These are phyloP conservation scores for Cheumatopsyche charites DNA, from an alignment of 1,140 invertebrate genomes.

Conservation along the genomic window DNA sequence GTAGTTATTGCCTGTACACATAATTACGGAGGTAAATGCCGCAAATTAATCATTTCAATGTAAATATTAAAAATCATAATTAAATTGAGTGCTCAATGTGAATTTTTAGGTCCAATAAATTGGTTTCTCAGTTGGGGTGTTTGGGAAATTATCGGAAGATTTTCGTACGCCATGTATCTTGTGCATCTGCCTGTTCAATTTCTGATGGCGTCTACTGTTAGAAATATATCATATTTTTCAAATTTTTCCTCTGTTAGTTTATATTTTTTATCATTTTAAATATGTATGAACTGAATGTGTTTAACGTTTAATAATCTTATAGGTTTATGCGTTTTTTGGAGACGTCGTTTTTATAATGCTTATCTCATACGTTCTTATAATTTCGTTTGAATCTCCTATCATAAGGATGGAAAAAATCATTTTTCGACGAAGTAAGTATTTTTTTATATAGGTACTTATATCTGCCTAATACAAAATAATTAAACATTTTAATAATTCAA, in stretches of 20 bases:
- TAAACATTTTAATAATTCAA: no score
- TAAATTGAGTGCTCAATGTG: not conserved
- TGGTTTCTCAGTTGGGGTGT: conserved; percentile 58
- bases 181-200: not conserved
- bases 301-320: no score
- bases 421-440: no score
- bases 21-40: conserved; percentile 65
- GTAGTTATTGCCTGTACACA: conserved; percentile 70
- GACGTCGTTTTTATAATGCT: no score
- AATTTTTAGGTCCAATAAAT: conserved; percentile 56
- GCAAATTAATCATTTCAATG: conserved; percentile 35
- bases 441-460: no score
- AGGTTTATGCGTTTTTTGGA: no score
- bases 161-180: not conserved
- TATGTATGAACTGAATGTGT: no score
- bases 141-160: conserved; percentile 60
- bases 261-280: not conserved
- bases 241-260: not conserved
- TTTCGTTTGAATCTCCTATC: no score
- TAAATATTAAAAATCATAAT: conserved; percentile 35
- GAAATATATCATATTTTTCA: not conserved
- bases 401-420: no score
- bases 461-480: no score
- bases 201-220: not conserved
- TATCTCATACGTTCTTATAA: no score